These are phyloP conservation scores for Crax fasciolata DNA, from an alignment of 2,797 vertebrate species.

Conservation along the genomic window DNA sequence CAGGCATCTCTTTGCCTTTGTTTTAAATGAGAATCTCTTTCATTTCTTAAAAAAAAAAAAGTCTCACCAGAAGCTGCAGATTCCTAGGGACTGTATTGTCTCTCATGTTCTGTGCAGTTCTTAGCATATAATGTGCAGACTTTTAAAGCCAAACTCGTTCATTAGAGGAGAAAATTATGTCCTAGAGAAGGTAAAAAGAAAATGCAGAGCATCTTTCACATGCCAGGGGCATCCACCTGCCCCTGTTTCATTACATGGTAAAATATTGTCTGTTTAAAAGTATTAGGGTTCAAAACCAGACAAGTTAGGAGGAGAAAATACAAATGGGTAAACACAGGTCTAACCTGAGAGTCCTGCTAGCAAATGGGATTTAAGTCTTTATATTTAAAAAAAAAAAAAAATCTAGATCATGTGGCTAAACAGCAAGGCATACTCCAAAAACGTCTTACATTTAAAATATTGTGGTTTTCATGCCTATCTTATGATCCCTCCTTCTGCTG, in stretches of 20 bases:
- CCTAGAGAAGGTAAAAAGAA: background rate
- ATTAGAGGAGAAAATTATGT: background rate
- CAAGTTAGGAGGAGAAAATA: background rate
- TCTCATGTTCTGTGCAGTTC: background rate
- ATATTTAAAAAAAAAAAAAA: background rate
- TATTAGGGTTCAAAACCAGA: background rate
- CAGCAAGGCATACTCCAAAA: background rate
- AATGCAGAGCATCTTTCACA: background rate
- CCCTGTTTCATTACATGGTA: background rate
- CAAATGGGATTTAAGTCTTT: background rate
- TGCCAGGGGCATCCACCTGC: background rate
- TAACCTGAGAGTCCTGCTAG: background rate
- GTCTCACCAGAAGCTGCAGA: background rate
- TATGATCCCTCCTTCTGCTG: background rate
- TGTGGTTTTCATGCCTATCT: background rate
- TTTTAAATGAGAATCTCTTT: background rate
- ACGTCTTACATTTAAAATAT: background rate
- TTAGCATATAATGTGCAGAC: background rate
- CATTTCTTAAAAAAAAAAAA: background rate
- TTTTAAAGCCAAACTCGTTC: background rate
- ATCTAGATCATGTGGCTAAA: background rate
- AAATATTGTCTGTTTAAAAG: background rate
- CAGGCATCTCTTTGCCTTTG: background rate
- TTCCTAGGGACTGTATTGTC: background rate
- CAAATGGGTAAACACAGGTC: background rate